Evolutionary conservation across 2,113 vertebrate species (phyloP).

Genomic region (Rhagologus leucostigma): DNA sequence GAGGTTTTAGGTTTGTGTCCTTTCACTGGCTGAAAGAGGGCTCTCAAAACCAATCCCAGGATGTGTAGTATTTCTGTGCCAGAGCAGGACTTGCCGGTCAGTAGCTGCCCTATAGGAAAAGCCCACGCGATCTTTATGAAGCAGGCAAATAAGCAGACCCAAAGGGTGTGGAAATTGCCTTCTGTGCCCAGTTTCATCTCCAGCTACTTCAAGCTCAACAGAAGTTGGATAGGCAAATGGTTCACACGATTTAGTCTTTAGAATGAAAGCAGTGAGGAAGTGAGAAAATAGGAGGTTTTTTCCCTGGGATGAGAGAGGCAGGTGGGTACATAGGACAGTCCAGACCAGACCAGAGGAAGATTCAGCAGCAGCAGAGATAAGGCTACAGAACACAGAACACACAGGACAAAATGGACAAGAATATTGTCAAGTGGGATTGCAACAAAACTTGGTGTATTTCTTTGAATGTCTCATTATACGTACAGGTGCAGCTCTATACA

Average conservation of each 20-base stretch:
- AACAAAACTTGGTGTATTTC: slow-evolving; percentile 4
- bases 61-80: not conserved
- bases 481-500: slow-evolving; percentile 49
- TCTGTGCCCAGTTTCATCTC: not conserved
- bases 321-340: not conserved
- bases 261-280: not conserved
- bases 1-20: not conserved
- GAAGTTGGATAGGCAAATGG: not conserved
- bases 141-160: not conserved
- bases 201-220: not conserved
- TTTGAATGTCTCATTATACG: slow-evolving; percentile 11
- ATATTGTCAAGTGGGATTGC: not conserved
- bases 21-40: not conserved
- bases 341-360: not conserved
- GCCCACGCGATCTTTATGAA: not conserved
- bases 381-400: not conserved
- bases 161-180: not conserved
- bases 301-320: not conserved
- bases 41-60: not conserved
- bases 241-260: not conserved
- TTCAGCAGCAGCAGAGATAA: not conserved
- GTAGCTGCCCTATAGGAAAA: not conserved
- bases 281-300: not conserved
- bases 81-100: not conserved
- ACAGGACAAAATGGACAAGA: not conserved